These are phyloP conservation scores for Dysdera silvatica DNA, from an alignment of 1,140 invertebrate genomes.

Conservation along the genomic window DNA sequence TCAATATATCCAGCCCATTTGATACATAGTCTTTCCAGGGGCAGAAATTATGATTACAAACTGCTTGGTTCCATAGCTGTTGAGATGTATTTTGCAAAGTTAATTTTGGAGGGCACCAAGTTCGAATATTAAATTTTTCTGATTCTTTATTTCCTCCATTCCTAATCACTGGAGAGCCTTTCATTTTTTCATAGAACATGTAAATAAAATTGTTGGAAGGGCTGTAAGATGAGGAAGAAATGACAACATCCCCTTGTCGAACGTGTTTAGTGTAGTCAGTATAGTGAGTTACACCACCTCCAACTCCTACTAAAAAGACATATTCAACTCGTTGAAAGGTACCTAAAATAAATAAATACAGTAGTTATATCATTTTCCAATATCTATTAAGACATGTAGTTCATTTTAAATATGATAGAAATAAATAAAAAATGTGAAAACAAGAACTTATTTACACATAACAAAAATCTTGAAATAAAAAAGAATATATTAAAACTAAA, in stretches of 20 bases:
- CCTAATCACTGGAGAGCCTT: conserved; percentile 11
- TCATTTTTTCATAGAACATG: conserved; percentile 31
- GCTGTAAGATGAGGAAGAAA: conserved; percentile 54
- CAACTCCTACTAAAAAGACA: conserved; percentile 92
- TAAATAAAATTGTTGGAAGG: conserved; percentile 32
- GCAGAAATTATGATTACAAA: conserved; percentile 39
- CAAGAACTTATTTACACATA: no score
- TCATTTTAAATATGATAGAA: background rate
- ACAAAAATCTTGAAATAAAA: no score
- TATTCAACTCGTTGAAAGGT: conserved; percentile 85
- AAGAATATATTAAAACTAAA: no score
- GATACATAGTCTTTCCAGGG: conserved; percentile 57
- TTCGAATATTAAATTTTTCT: conserved; percentile 59
- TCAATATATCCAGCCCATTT: conserved; percentile 57
- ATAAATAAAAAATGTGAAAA: background rate
- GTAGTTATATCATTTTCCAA: conserved; percentile 11
- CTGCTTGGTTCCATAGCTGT: conserved; percentile 6
- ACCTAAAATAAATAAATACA: conserved; percentile 52
- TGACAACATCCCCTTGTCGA: conserved; percentile 89
- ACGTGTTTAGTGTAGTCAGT: conserved; percentile 92
- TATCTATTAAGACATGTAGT: background rate
- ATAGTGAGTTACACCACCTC: conserved; percentile 94
- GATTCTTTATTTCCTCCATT: background rate
- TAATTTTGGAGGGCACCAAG: conserved; percentile 70
- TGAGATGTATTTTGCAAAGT: conserved; percentile 46